Percentiles rank a stretch among this genome's conserved stretches.
Conservation (phyloP, 2,797 vertebrate genomes). For the Eupleurogrammus muticus region DNA sequence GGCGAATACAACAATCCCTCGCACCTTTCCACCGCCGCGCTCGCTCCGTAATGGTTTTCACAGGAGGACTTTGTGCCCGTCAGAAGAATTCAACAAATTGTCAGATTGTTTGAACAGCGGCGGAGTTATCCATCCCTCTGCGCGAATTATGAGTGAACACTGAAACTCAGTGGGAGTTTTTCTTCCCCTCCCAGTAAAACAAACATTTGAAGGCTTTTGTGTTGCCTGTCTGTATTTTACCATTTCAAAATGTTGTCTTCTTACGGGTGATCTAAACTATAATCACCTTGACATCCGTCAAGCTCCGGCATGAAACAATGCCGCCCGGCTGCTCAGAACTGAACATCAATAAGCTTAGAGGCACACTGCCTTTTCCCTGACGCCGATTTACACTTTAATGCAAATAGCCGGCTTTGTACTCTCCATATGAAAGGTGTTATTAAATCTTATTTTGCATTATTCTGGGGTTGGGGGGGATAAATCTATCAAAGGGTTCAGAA, state of each 20-base stretch:
- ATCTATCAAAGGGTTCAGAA: slow-evolving; percentile 87
- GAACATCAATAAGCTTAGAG: slow-evolving; percentile 86
- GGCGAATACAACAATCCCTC: slow-evolving; percentile 28
- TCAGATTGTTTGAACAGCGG: slow-evolving; percentile 76
- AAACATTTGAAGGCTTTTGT: slow-evolving; percentile 84
- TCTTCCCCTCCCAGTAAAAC: slow-evolving; percentile 78
- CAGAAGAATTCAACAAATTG: slow-evolving; percentile 66
- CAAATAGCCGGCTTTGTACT: slow-evolving; percentile 86
- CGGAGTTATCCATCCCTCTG: slow-evolving; percentile 71
- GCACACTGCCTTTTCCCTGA: slow-evolving; percentile 75
- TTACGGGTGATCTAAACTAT: slow-evolving; percentile 81
- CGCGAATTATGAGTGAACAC: slow-evolving; percentile 67
- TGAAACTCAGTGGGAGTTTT: slow-evolving; percentile 73
- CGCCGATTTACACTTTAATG: slow-evolving; percentile 85
- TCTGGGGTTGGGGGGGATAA: slow-evolving; percentile 83
- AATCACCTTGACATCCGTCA: slow-evolving; percentile 88
- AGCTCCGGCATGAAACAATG: slow-evolving; percentile 85
- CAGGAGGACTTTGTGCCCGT: slow-evolving; percentile 57
- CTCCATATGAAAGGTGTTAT: slow-evolving; percentile 86
- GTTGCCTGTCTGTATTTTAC: slow-evolving; percentile 81
- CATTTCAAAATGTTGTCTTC: slow-evolving; percentile 83
- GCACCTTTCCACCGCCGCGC: slow-evolving; percentile 29
- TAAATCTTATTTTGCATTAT: slow-evolving; percentile 88
- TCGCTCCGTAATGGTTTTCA: slow-evolving; percentile 53
- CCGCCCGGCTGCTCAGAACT: slow-evolving; percentile 78